Evolutionary conservation across 2,797 vertebrate genomes (phyloP), one percentile per base, ranked within the genome.

Genomic region (Leucoraja ocellata): DNA sequence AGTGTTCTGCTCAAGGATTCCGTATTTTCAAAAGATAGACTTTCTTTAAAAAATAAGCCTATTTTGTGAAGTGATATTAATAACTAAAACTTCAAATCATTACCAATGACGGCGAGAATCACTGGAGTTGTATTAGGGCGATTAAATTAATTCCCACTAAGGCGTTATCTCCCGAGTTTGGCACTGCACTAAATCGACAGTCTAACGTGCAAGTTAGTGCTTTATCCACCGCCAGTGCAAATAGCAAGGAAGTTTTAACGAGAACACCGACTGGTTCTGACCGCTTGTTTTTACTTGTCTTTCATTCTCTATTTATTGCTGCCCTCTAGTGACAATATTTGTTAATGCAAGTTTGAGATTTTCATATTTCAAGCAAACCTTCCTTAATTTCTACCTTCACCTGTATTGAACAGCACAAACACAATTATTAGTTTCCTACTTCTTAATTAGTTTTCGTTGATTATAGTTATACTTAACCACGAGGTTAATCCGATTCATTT

Each of bases 241-340:
- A 58, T 13, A 16, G 68, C 5, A 8, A 54, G 25, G 8, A 76
- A 0, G 71, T 63, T 88, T 74, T 73, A 73, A 16, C 84, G 21
- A 84, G 63, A 36, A 5, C 39, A 25, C 10, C 68, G 1, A 91
- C 36, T 73, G 90, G 90, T 91, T 73, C 1, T 23, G 1, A 23
- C 10, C 32, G 39, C 4, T 73, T 92, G 90, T 74, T 54, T 46
- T 71, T 28, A 76, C 1, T 39, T 2, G 25, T n/a, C 39, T 39
- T 54, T 58, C 71, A 92, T 92, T 92, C 90, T 46, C 65, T 76
- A 76, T 92, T 92, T 76, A 58, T 28, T 76, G 25, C 90, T 92
- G 90, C 90, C 90, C 90, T 74, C 90, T 92, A 54, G 21, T 92
- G 90, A 76, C 39, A 16, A 8, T 68, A 68, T 68, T 21, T 65